Evolutionary conservation across 2,888 invertebrate species (phyloP).

Genomic region (Volucella zonaria): DNA sequence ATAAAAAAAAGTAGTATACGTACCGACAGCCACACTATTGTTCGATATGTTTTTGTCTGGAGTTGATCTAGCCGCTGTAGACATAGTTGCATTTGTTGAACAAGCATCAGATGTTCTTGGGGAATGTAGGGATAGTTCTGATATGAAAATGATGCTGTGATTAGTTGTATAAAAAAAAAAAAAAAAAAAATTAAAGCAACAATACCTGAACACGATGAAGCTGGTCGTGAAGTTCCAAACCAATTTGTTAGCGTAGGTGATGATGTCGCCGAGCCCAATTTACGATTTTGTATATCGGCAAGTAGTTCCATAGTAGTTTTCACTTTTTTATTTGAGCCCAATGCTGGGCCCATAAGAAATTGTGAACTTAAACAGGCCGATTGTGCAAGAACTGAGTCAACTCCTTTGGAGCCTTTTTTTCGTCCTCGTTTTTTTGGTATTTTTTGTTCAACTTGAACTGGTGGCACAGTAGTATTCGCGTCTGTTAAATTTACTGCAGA

Average conservation of each 20-base stretch:
- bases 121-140: slow-evolving; percentile 79
- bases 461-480: background rate
- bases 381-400: slow-evolving; percentile 80
- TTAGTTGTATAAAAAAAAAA: no score
- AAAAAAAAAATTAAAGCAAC: no score
- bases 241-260: slow-evolving; percentile 75
- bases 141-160: no score
- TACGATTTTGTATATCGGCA: slow-evolving; percentile 82
- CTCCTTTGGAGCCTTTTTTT: slow-evolving; percentile 82
- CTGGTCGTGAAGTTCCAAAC: slow-evolving; percentile 75
- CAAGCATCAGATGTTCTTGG: slow-evolving; percentile 78
- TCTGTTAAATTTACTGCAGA: slow-evolving; percentile 5
- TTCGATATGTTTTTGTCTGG: slow-evolving; percentile 67
- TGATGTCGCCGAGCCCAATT: slow-evolving; percentile 75
- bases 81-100: slow-evolving; percentile 77
- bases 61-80: slow-evolving; percentile 75
- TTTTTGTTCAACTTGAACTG: slow-evolving; percentile 54
- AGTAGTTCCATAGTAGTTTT: slow-evolving; percentile 82
- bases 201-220: slow-evolving; percentile 80
- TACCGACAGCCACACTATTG: slow-evolving; percentile 59
- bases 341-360: slow-evolving; percentile 77
- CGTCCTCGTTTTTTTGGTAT: slow-evolving; percentile 81
- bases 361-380: slow-evolving; percentile 79
- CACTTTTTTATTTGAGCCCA: slow-evolving; percentile 79
- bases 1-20: slow-evolving; percentile 17